phyloP scores from a whole-genome alignment of 1,140 invertebrate species.

The Coenobita brevimanus region DNA sequence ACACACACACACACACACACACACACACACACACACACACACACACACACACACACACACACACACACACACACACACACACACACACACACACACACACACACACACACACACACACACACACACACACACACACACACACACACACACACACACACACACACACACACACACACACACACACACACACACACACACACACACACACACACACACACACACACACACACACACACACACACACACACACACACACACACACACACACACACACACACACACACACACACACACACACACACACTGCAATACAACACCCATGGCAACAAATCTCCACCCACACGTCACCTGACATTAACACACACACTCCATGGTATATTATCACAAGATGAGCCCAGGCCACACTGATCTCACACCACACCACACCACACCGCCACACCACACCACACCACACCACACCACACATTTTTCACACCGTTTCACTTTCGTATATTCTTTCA shows the following conservation, averaged over 20 bases:
- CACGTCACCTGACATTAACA: no score
- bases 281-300: neutral
- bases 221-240: neutral
- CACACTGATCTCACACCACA: no score
- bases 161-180: neutral
- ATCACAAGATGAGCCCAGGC: no score
- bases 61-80: neutral
- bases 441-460: no score
- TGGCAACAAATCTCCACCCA: no score
- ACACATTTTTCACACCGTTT: no score
- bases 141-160: neutral
- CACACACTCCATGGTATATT: no score
- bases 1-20: neutral
- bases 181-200: neutral
- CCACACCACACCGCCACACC: no score
- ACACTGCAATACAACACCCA: neutral
- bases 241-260: neutral
- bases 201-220: neutral
- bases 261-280: neutral
- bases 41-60: neutral
- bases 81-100: neutral
- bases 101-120: neutral
- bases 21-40: neutral
- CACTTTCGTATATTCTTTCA: no score
- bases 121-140: no score